These are phyloP conservation scores for Urophycis tenuis DNA, from an alignment of 2,797 vertebrate species.

Conservation along the genomic window DNA sequence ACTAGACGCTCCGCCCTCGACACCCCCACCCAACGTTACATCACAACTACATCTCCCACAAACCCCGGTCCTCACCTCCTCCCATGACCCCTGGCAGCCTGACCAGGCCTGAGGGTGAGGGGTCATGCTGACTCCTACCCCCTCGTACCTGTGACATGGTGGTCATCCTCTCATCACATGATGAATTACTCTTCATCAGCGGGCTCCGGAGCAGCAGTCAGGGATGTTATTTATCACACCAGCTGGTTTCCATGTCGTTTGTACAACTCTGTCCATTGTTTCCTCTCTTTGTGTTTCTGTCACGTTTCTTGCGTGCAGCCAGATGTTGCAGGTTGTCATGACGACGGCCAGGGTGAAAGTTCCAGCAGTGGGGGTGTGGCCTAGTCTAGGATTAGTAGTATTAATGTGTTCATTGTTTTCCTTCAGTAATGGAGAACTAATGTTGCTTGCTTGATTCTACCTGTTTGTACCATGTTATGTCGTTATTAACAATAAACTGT, in stretches of 20 bases:
- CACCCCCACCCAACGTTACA: conserved; percentile 15
- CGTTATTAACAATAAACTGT: conserved; percentile 59
- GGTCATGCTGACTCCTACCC: too few relatives aligned
- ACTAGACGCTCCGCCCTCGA: conserved; percentile 13
- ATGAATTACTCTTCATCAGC: too few relatives aligned
- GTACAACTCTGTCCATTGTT: background rate
- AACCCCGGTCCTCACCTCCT: background rate
- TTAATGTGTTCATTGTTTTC: background rate
- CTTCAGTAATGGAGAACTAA: background rate
- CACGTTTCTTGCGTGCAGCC: background rate
- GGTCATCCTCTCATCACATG: background rate
- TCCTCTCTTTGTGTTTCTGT: too few relatives aligned
- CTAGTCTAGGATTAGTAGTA: background rate
- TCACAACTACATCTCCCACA: background rate
- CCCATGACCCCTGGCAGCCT: too few relatives aligned
- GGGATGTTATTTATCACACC: too few relatives aligned
- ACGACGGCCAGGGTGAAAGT: background rate
- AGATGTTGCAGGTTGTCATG: background rate
- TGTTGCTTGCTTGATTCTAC: background rate
- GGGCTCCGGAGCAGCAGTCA: too few relatives aligned
- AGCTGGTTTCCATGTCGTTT: too few relatives aligned
- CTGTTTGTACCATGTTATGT: conserved; percentile 37
- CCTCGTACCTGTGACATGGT: too few relatives aligned
- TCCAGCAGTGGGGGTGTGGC: background rate
- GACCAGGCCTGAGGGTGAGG: too few relatives aligned